Evolutionary conservation across 2,113 vertebrate species (phyloP).

Genomic region (Elanoides forficatus): DNA sequence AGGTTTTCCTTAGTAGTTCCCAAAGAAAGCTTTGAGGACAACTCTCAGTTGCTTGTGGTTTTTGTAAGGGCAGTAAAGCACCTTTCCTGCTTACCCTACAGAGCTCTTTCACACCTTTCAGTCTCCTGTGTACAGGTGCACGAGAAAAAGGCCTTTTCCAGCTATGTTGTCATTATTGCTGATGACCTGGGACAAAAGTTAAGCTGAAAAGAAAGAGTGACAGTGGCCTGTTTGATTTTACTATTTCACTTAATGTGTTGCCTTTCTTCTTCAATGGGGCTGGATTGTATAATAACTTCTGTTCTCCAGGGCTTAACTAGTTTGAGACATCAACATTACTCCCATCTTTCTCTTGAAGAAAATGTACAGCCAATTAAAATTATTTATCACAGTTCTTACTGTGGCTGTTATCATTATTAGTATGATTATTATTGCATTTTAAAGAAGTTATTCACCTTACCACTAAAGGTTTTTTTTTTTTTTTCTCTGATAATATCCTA

Average conservation of each 20-base stretch:
- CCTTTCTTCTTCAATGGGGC: neutral
- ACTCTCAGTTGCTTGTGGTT: neutral
- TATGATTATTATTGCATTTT: neutral
- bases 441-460: neutral
- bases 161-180: neutral
- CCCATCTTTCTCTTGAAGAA: neutral
- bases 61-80: neutral
- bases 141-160: neutral
- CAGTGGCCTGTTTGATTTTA: neutral
- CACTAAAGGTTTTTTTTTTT: neutral
- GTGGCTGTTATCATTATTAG: neutral
- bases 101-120: neutral
- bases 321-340: neutral
- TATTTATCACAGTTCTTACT: neutral
- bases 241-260: neutral
- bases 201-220: neutral
- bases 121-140: neutral
- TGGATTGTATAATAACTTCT: neutral
- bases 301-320: neutral
- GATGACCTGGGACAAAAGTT: neutral
- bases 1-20: neutral
- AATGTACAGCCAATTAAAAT: neutral
- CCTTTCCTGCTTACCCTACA: neutral
- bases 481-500: neutral
- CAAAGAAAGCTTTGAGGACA: neutral